phyloP scores from a whole-genome alignment of 2,888 invertebrate genomes.

The Alviniconcha strummeri region DNA sequence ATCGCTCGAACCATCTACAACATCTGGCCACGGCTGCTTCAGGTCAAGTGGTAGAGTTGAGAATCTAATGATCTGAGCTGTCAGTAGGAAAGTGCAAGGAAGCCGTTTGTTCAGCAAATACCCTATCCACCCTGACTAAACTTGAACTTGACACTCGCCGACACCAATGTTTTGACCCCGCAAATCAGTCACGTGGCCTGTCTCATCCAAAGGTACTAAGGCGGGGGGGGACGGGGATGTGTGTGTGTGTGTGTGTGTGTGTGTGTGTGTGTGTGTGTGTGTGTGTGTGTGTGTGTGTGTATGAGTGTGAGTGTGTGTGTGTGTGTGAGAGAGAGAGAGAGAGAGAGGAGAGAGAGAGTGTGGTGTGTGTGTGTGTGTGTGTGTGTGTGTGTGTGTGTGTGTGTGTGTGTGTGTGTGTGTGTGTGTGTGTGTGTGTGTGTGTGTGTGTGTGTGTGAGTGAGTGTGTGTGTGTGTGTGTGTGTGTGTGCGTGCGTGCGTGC shows the following conservation, averaged over 20 bases:
- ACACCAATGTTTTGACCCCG: not conserved
- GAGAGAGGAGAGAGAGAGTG: no score
- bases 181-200: no score
- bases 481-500: not conserved
- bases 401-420: not conserved
- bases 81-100: not conserved
- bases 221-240: not conserved
- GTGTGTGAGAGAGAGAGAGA: no score
- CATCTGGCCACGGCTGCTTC: no score
- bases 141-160: not conserved
- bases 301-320: not conserved
- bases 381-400: constrained; percentile 13
- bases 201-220: not conserved
- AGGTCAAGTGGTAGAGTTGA: not conserved
- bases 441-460: constrained; percentile 15
- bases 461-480: constrained; percentile 13
- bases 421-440: constrained; percentile 15
- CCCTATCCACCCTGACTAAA: not conserved
- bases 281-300: constrained; percentile 8
- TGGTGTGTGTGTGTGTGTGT: constrained; percentile 15
- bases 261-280: constrained; percentile 15
- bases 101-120: not conserved
- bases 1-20: no score
- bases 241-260: constrained; percentile 11
- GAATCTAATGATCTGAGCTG: not conserved